Percentiles rank a stretch among this genome's conserved stretches.
Evolutionary conservation across 1,140 invertebrate genomes (phyloP).

Genomic region (Drosophila lacertosa): DNA sequence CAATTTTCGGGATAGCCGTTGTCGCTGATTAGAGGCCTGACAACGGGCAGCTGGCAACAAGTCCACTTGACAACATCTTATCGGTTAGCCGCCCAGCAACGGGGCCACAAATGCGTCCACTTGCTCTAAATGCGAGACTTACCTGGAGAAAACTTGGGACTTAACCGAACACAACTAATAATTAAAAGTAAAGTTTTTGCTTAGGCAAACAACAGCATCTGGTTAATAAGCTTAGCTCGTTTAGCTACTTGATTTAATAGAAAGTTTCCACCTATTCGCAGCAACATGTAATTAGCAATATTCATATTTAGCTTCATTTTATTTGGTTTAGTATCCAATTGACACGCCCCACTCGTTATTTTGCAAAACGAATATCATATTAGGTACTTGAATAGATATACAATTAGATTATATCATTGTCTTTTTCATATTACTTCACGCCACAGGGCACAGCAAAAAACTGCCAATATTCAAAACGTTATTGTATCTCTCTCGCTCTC

Average conservation of each 20-base stretch:
- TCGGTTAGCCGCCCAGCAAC: slow-evolving; percentile 3
- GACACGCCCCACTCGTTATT: slow-evolving; percentile 3
- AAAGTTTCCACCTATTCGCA: no score
- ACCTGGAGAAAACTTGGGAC: neutral
- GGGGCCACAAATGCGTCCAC: neutral
- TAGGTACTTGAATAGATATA: slow-evolving; percentile 5
- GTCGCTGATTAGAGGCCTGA: neutral
- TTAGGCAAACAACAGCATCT: no score
- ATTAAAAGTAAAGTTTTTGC: no score
- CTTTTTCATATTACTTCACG: slow-evolving; percentile 25
- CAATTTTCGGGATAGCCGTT: slow-evolving; percentile 5
- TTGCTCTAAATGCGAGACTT: neutral
- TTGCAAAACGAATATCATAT: slow-evolving; percentile 16
- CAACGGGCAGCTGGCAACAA: no score
- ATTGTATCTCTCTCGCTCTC: no score
- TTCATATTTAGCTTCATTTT: no score
- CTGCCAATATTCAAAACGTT: neutral
- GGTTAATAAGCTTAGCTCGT: no score
- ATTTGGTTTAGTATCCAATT: no score
- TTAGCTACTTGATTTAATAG: no score
- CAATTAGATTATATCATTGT: slow-evolving; percentile 26
- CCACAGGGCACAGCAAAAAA: slow-evolving; percentile 1
- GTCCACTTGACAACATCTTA: slow-evolving; percentile 23
- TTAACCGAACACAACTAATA: neutral
- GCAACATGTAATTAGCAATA: no score